Evolutionary conservation across 2,113 vertebrate species (phyloP).

Genomic region (Calyptommatus sinebrachiatus): DNA sequence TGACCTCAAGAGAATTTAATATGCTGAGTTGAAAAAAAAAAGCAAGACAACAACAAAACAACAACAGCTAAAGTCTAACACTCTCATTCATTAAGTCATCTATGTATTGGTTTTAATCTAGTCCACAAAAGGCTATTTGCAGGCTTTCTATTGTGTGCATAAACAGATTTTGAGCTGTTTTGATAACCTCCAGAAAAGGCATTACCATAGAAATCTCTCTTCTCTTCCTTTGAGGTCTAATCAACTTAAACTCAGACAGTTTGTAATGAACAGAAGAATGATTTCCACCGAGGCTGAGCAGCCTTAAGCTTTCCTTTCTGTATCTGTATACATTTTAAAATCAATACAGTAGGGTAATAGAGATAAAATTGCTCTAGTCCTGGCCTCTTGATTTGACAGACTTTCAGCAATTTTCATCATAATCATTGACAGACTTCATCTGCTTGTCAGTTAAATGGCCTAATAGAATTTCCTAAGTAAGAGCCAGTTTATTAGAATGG

Average conservation of each 20-base stretch:
- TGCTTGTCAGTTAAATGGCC: constrained; percentile 43
- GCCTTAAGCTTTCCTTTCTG: constrained; percentile 39
- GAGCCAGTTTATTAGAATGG: constrained; percentile 35
- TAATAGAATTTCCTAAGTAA: constrained; percentile 59
- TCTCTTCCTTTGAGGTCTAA: constrained; percentile 50
- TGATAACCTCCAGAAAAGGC: constrained; percentile 45
- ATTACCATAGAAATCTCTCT: constrained; percentile 53
- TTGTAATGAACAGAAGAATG: constrained; percentile 57
- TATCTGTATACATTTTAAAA: constrained; percentile 35
- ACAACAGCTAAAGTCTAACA: constrained; percentile 43
- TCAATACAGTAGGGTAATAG: constrained; percentile 31
- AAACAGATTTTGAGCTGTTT: constrained; percentile 56
- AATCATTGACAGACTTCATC: constrained; percentile 51
- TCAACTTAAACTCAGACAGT: constrained; percentile 47
- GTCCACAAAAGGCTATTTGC: constrained; percentile 30
- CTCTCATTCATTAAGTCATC: constrained; percentile 54
- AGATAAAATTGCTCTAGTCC: constrained; percentile 47
- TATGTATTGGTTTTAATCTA: constrained; percentile 48
- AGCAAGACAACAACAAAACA: background rate
- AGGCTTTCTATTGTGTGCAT: constrained; percentile 36
- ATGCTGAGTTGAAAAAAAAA: constrained; percentile 51
- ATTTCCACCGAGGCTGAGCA: constrained; percentile 54
- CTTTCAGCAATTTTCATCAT: constrained; percentile 34
- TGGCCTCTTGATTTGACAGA: constrained; percentile 46
- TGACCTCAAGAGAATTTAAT: constrained; percentile 76